Evolutionary conservation across 2,888 invertebrate genomes (phyloP).

Genomic region (Teleogryllus oceanicus): DNA sequence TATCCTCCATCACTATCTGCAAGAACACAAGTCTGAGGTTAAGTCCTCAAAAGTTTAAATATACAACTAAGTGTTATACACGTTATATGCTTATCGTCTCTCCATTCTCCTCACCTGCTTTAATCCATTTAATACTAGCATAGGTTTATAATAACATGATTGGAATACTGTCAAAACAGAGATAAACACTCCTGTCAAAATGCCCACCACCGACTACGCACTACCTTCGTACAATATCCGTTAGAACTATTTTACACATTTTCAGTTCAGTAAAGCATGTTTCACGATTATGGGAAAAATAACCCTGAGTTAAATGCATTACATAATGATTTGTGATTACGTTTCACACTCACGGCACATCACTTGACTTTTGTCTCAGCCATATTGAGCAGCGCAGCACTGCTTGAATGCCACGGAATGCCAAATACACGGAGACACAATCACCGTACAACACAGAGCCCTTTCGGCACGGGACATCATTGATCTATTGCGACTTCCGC

Average conservation of each 20-base stretch:
- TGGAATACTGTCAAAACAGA: background rate
- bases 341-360: background rate
- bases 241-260: background rate
- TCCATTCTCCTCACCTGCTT: constrained; percentile 24
- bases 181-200: constrained; percentile 8
- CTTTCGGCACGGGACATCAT: background rate
- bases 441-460: background rate
- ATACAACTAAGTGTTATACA: background rate
- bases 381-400: background rate
- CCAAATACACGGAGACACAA: background rate
- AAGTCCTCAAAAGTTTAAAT: background rate
- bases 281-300: background rate
- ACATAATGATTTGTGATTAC: background rate
- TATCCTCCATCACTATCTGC: constrained; percentile 60
- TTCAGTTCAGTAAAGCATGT: background rate
- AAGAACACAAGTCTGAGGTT: constrained; percentile 20
- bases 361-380: background rate
- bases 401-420: background rate
- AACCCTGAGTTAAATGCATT: background rate
- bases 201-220: background rate
- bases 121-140: constrained; percentile 24
- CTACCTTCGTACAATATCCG: background rate
- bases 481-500: background rate
- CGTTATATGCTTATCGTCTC: background rate
- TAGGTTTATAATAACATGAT: background rate